These are phyloP conservation scores for Tragopan temminckii DNA, from an alignment of 2,797 vertebrate genomes.

Conservation along the genomic window DNA sequence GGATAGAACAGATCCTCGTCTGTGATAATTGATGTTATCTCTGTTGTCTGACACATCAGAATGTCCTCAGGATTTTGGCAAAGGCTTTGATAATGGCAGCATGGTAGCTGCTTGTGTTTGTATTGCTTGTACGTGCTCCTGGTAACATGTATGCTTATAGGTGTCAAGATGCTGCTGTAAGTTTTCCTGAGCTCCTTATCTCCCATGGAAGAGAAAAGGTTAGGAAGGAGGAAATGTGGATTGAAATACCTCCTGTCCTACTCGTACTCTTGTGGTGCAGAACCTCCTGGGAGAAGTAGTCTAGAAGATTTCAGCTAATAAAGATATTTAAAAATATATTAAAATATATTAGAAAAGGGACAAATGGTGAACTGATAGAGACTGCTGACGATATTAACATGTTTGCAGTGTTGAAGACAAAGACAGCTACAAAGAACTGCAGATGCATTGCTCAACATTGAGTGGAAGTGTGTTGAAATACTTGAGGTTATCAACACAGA, in stretches of 20 bases:
- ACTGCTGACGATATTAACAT: background rate
- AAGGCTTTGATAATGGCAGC: background rate
- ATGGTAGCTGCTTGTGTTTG: background rate
- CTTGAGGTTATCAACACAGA: background rate
- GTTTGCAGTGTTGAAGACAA: background rate
- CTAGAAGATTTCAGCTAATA: background rate
- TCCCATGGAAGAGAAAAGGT: background rate
- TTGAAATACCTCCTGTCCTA: background rate
- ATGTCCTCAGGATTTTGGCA: background rate
- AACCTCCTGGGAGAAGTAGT: background rate
- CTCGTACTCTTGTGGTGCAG: background rate
- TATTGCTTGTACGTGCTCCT: background rate
- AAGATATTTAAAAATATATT: background rate
- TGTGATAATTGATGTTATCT: background rate
- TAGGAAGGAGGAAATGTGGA: background rate
- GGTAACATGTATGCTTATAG: background rate
- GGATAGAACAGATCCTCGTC: background rate
- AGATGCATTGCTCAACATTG: background rate
- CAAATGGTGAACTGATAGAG: background rate
- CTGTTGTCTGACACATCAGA: background rate
- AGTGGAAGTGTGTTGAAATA: background rate
- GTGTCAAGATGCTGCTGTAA: background rate
- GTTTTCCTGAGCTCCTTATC: background rate
- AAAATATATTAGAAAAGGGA: background rate
- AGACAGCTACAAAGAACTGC: background rate